Conservation (phyloP, 2,113 vertebrate species). For the Oncorhynchus clarkii region DNA sequence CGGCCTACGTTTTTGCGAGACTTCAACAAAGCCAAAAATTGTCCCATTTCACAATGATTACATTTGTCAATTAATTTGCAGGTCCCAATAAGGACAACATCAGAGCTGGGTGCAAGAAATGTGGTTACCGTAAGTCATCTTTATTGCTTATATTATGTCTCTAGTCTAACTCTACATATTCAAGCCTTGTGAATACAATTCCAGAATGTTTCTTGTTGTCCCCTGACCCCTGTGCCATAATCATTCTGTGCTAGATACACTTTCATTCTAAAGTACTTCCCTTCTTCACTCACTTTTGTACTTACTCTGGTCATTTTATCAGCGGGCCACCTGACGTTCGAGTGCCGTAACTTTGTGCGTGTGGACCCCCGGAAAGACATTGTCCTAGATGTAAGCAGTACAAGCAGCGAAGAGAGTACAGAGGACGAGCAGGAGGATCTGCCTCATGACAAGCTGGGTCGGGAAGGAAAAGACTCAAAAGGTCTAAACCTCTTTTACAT, state of each 20-base stretch:
- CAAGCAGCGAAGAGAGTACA: slow-evolving; percentile 93
- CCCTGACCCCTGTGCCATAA: background rate
- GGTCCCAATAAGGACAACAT: slow-evolving; percentile 94
- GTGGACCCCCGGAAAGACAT: slow-evolving; percentile 97
- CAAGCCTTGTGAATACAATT: too few relatives aligned
- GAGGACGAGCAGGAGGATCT: slow-evolving; percentile 70
- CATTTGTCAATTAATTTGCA: slow-evolving; percentile 44
- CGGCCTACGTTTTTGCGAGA: too few relatives aligned
- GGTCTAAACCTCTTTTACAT: background rate
- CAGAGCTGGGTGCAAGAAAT: slow-evolving; percentile 97
- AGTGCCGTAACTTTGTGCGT: slow-evolving; percentile 95
- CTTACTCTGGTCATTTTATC: slow-evolving; percentile 44
- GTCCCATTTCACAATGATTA: too few relatives aligned
- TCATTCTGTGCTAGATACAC: background rate
- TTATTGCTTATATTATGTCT: background rate
- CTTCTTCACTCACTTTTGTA: background rate
- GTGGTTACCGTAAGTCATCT: slow-evolving; percentile 93
- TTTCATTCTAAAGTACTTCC: background rate
- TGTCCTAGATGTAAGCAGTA: slow-evolving; percentile 98
- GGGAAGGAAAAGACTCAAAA: slow-evolving; percentile 75
- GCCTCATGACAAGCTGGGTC: slow-evolving; percentile 68
- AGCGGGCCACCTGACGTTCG: slow-evolving; percentile 97
- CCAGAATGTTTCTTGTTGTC: background rate
- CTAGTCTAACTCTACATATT: background rate
- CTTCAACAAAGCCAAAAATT: too few relatives aligned